Evolutionary conservation across 23 tunicate genomes (phyloP).

Genomic region (Trididemnum nubilum): DNA sequence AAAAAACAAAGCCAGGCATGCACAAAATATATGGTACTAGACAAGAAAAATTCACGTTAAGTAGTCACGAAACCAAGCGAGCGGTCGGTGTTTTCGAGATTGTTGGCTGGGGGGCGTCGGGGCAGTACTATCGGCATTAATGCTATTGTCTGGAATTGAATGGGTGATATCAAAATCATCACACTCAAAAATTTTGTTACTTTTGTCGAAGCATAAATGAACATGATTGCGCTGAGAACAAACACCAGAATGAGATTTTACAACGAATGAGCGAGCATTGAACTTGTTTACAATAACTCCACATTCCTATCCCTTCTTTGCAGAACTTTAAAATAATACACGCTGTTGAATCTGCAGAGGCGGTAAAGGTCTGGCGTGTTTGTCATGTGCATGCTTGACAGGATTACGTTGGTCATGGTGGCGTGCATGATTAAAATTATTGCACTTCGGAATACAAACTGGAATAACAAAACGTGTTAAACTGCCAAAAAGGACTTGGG

Average conservation of each 20-base stretch:
- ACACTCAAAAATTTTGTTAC: neutral
- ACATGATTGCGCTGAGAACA: neutral
- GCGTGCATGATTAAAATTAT: neutral
- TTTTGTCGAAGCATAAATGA: neutral
- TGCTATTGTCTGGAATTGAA: neutral
- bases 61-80: neutral
- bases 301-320: conserved; percentile 22
- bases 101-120: neutral
- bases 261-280: neutral
- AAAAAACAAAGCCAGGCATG: no score
- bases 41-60: no score
- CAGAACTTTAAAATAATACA: conserved; percentile 25
- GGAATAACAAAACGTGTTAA: conserved; percentile 28
- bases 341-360: conserved; percentile 11
- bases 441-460: neutral
- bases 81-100: neutral
- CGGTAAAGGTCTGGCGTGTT: conserved; percentile 2
- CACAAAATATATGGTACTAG: no score
- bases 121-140: neutral
- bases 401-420: neutral
- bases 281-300: neutral
- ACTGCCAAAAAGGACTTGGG: conserved; percentile 25
- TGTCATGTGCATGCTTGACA: conserved; percentile 1
- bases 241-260: neutral
- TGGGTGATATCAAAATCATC: neutral